phyloP scores from a whole-genome alignment of 2,797 vertebrate genomes.

The Melanogrammus aeglefinus region DNA sequence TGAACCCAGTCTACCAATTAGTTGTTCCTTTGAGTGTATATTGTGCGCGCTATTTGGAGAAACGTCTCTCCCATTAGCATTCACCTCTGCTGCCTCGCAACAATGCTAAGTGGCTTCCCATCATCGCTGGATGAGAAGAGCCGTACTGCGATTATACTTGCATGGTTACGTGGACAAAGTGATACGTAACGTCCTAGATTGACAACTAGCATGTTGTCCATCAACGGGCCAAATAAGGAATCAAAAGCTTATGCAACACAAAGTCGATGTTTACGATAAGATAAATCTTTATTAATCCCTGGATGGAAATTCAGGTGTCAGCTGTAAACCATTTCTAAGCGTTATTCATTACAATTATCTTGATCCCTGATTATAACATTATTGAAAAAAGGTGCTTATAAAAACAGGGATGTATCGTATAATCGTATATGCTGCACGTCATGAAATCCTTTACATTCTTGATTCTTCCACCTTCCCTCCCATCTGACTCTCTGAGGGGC shows the following conservation, averaged over 20 bases:
- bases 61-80: slow-evolving; percentile 38
- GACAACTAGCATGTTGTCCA: background rate
- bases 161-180: slow-evolving; percentile 34
- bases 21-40: slow-evolving; percentile 18
- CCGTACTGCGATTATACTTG: slow-evolving; percentile 39
- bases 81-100: slow-evolving; percentile 46
- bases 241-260: background rate
- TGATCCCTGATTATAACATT: background rate
- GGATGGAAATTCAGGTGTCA: too few species aligned
- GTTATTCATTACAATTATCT: background rate
- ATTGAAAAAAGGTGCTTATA: background rate
- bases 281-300: too few species aligned
- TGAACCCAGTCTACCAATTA: slow-evolving; percentile 32
- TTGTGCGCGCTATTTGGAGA: slow-evolving; percentile 46
- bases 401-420: background rate
- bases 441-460: background rate
- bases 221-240: background rate
- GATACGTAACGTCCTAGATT: slow-evolving; percentile 11
- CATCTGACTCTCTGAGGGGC: background rate
- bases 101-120: slow-evolving; percentile 41
- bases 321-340: background rate
- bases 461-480: background rate
- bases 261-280: background rate
- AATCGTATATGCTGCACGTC: background rate
- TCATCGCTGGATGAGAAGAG: slow-evolving; percentile 48